Evolutionary conservation across 2,113 vertebrate species (phyloP), one percentile per base, ranked within the genome.

Genomic region (Propithecus coquereli): DNA sequence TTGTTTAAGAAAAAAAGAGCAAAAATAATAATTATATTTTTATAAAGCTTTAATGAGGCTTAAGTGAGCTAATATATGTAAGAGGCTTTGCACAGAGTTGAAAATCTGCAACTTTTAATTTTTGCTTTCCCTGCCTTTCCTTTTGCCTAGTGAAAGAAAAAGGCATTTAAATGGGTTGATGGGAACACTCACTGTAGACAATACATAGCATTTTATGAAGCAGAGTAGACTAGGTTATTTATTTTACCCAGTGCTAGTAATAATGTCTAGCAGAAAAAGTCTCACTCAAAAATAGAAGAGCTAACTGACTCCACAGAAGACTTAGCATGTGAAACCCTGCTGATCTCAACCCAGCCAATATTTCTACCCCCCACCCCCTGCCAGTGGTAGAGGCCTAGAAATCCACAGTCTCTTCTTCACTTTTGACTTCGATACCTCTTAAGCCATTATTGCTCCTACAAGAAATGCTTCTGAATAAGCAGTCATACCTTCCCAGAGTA

Each of bases 31-130:
- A 82, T 82, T 92, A 43, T 52, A 61, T 90, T 85, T 94, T 74
- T 2, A 40, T 81, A 90, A 91, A 70, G 66, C n/a, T 73, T 96
- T 91, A 94, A 68, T 79, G 90, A 95, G 18, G 14, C 40, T 95
- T 57, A 85, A 82, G 54, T n/a, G 50, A 94, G 10, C 3, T 66
- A 86, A 86, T 94, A 68, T 45, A 47, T 40, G 45, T 82, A 82
- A 86, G 25, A 74, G 18, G 10, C 23, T 90, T 83, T 65, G 20
- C 54, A 86, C 52, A 87, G 65, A 80, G n/a, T 47, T 70, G 47
- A 8, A 94, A 89, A 22, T 73, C 91, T 66, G 1, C 82, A 74
- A 73, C 25, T 70, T 93, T 40, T 84, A 57, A 87, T 74, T 76
- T 83, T 80, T 23, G 45, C 18, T 74, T 68, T 92, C 40, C 6